phyloP scores from a whole-genome alignment of 1,140 invertebrate species.

The Drosophila nebulosa region DNA sequence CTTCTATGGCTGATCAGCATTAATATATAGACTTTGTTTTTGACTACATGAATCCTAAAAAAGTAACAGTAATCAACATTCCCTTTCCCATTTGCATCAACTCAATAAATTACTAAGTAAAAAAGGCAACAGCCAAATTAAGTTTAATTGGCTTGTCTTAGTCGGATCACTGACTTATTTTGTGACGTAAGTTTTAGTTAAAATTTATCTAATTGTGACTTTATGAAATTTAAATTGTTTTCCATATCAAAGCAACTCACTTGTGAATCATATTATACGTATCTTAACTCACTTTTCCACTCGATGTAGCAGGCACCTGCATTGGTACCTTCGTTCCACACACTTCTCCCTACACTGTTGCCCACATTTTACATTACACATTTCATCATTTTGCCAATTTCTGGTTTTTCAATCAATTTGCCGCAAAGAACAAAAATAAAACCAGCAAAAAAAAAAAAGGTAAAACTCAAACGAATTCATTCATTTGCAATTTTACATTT shows the following conservation, averaged over 20 bases:
- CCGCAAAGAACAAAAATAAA: conserved; percentile 42
- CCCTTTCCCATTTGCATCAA: too few relatives aligned
- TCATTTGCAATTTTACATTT: conserved; percentile 67
- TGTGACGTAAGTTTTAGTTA: too few relatives aligned
- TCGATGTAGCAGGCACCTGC: not conserved
- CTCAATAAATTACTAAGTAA: too few relatives aligned
- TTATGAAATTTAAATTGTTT: not conserved
- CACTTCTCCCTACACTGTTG: not conserved
- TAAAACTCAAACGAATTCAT: conserved; percentile 34
- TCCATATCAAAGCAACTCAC: not conserved
- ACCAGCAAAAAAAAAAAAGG: not conserved
- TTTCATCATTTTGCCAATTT: conserved; percentile 65
- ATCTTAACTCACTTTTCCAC: conserved; percentile 10
- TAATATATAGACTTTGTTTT: too few relatives aligned
- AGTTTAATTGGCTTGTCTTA: too few relatives aligned
- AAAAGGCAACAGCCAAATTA: too few relatives aligned
- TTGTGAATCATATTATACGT: not conserved
- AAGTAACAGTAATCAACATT: too few relatives aligned
- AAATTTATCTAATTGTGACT: not conserved
- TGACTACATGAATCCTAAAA: too few relatives aligned
- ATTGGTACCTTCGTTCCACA: not conserved
- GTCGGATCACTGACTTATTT: too few relatives aligned
- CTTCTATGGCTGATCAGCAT: too few relatives aligned
- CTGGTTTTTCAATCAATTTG: conserved; percentile 64
- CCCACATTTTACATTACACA: conserved; percentile 14